phyloP scores from a whole-genome alignment of 2,797 vertebrate genomes.

The Knipowitschia caucasica region DNA sequence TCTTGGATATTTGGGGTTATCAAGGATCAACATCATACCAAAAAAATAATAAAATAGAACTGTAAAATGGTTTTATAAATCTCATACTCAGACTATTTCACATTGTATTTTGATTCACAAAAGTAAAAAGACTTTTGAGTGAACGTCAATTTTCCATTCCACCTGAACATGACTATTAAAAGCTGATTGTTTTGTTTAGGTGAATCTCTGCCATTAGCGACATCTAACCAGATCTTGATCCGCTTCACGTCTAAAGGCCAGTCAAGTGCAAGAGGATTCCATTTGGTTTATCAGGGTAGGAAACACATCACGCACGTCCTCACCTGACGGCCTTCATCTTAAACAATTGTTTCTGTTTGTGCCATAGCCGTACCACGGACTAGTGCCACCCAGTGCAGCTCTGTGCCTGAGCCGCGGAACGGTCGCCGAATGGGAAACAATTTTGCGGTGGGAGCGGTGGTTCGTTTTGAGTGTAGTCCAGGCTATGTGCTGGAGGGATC shows the following conservation, averaged over 20 bases:
- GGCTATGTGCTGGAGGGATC: constrained; percentile 94
- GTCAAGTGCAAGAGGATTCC: constrained; percentile 90
- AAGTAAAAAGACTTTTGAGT: too few species aligned
- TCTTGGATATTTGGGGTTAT: too few species aligned
- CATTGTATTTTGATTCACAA: too few species aligned
- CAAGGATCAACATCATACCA: too few species aligned
- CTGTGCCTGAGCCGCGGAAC: constrained; percentile 94
- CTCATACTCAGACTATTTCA: too few species aligned
- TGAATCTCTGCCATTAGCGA: constrained; percentile 92
- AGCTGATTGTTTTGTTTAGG: constrained; percentile 68
- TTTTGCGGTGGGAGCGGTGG: constrained; percentile 90
- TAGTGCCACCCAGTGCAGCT: constrained; percentile 96
- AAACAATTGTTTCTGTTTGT: constrained; percentile 12
- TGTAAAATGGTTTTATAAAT: too few species aligned
- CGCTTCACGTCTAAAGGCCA: constrained; percentile 94
- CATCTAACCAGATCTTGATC: constrained; percentile 94
- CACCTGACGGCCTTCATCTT: background rate
- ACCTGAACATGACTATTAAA: too few species aligned
- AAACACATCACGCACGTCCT: background rate
- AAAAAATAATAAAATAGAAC: too few species aligned
- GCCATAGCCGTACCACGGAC: constrained; percentile 93
- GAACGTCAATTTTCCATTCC: too few species aligned
- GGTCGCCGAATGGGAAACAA: constrained; percentile 93
- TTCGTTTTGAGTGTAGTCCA: constrained; percentile 94
- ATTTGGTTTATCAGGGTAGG: constrained; percentile 97